phyloP scores from a whole-genome alignment of 2,113 vertebrate species.

The Nothocercus nigrocapillus region DNA sequence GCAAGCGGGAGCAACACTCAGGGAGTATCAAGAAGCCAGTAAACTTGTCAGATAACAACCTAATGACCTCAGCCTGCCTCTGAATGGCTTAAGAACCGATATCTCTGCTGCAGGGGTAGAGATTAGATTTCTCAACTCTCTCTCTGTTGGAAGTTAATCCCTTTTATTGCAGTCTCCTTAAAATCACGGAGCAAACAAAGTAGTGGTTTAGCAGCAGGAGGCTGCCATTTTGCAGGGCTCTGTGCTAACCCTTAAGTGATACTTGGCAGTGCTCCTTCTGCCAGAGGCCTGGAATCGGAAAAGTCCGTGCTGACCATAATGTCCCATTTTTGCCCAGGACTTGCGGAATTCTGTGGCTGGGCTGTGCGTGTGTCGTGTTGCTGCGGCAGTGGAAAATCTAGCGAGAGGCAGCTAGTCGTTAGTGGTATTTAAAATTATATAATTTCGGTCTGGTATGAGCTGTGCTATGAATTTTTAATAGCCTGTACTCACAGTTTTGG shows the following conservation, averaged over 20 bases:
- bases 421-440: neutral
- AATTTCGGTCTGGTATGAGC: neutral
- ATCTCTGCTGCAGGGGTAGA: neutral
- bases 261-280: neutral
- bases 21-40: neutral
- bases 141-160: conserved; percentile 1
- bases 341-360: neutral
- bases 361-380: neutral
- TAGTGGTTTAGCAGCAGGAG: neutral
- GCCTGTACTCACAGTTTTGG: neutral
- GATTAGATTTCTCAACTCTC: conserved; percentile 1
- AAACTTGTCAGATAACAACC: neutral
- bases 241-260: neutral
- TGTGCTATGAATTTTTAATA: neutral
- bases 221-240: neutral
- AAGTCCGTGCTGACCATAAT: neutral
- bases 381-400: neutral
- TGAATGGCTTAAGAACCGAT: conserved; percentile 8
- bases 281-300: neutral
- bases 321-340: neutral
- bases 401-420: neutral
- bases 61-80: neutral
- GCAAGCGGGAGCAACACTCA: neutral
- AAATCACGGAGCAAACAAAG: neutral
- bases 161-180: neutral